These are phyloP conservation scores for Quiscalus mexicanus DNA, from an alignment of 2,113 vertebrate species.

Conservation along the genomic window DNA sequence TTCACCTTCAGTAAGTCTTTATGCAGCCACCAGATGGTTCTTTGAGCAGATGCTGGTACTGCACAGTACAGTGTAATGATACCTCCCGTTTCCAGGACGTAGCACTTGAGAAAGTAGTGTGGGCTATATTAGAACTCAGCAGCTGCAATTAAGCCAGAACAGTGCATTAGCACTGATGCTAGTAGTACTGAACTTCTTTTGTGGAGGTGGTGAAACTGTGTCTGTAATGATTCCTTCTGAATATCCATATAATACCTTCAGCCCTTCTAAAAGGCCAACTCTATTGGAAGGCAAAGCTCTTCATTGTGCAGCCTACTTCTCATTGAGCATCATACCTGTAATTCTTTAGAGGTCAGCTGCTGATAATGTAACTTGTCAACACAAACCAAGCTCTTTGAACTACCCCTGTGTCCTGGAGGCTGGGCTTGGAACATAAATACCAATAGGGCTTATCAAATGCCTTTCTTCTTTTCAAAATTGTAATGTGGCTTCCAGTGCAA, in stretches of 20 bases:
- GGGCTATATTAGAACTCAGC: background rate
- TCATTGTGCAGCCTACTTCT: background rate
- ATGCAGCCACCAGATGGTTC: background rate
- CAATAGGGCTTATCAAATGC: background rate
- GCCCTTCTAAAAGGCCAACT: background rate
- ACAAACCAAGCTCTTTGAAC: background rate
- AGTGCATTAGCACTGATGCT: background rate
- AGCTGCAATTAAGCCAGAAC: background rate
- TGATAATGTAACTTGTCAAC: background rate
- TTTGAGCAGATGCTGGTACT: background rate
- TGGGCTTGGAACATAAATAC: background rate
- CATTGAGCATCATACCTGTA: background rate
- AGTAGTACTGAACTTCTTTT: background rate
- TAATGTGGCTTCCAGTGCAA: background rate
- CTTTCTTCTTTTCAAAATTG: background rate
- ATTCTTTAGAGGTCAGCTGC: background rate
- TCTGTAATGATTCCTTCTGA: background rate
- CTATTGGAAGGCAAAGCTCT: background rate
- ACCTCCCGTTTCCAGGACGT: rapidly evolving
- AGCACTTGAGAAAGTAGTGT: background rate
- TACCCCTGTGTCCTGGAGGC: background rate
- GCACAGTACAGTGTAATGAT: background rate
- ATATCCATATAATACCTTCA: background rate
- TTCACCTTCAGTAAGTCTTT: background rate
- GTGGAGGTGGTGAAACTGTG: background rate